Conservation (phyloP, 1,140 invertebrate species). For the Atta cephalotes region DNA sequence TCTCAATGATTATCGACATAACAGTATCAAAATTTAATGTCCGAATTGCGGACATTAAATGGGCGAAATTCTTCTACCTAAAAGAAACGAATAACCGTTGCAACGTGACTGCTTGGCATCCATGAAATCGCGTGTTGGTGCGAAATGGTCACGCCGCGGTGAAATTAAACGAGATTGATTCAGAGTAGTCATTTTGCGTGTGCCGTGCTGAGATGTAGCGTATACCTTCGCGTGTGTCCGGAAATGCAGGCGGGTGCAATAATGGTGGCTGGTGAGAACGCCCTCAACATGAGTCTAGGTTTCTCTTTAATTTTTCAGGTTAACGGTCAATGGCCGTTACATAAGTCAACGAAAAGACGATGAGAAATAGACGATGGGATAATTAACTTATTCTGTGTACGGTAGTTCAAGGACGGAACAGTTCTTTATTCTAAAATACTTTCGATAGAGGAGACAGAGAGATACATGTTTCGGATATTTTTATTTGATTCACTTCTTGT, state of each 20-base stretch:
- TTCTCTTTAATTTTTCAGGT: conserved; percentile 30
- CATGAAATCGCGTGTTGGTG: conserved; percentile 53
- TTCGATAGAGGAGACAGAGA: too few relatives aligned
- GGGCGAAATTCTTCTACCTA: not conserved
- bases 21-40: conserved; percentile 10
- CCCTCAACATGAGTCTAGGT: conserved; percentile 22
- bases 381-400: not conserved
- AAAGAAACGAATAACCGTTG: not conserved
- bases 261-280: conserved; percentile 32
- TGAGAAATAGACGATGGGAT: not conserved
- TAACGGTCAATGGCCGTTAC: conserved; percentile 6
- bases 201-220: conserved; percentile 34
- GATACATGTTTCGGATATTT: not conserved
- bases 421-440: not conserved
- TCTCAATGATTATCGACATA: not conserved
- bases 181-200: conserved; percentile 72
- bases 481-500: not conserved
- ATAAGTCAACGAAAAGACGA: conserved; percentile 16
- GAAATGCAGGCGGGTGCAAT: conserved; percentile 34
- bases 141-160: conserved; percentile 76
- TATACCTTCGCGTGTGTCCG: conserved; percentile 34
- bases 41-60: not conserved
- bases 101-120: not conserved
- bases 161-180: conserved; percentile 82
- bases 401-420: not conserved